These are phyloP conservation scores for Polietes domitor DNA, from an alignment of 2,888 invertebrate species.

Conservation along the genomic window DNA sequence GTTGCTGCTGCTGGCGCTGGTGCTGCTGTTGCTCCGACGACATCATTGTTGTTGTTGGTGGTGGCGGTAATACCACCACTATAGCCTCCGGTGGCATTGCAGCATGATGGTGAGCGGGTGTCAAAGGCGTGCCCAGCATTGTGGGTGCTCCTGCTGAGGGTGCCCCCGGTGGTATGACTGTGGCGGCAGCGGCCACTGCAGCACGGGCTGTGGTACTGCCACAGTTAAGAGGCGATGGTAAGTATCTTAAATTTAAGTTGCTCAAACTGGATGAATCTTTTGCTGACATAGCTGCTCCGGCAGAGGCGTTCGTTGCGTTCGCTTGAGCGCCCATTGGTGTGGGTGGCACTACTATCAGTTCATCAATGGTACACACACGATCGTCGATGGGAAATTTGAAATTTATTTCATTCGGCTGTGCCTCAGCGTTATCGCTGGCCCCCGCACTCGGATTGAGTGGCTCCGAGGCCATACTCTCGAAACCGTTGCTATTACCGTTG, in stretches of 20 bases:
- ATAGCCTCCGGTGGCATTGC: slow-evolving; percentile 73
- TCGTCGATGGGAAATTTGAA: slow-evolving; percentile 83
- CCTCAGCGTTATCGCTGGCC: slow-evolving; percentile 69
- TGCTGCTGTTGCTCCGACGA: slow-evolving; percentile 68
- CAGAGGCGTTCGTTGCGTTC: slow-evolving; percentile 5
- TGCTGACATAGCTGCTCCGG: slow-evolving; percentile 29
- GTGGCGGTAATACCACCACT: slow-evolving; percentile 75
- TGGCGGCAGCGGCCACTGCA: slow-evolving; percentile 75
- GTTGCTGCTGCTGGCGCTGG: slow-evolving; percentile 70
- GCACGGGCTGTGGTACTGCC: slow-evolving; percentile 71
- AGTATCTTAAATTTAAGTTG: slow-evolving; percentile 45
- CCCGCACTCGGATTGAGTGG: slow-evolving; percentile 67
- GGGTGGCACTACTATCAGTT: slow-evolving; percentile 77
- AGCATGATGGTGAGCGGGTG: slow-evolving; percentile 42
- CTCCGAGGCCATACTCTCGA: slow-evolving; percentile 57
- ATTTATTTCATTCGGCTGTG: slow-evolving; percentile 81
- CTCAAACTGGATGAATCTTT: slow-evolving; percentile 24
- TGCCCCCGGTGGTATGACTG: slow-evolving; percentile 76
- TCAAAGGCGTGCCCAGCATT: slow-evolving; percentile 57
- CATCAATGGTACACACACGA: slow-evolving; percentile 81
- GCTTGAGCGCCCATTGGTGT: slow-evolving; percentile 72
- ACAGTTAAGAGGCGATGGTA: slow-evolving; percentile 54
- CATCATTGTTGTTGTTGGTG: slow-evolving; percentile 67
- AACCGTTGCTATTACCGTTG: slow-evolving; percentile 68
- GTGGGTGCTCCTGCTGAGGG: slow-evolving; percentile 70